These are phyloP conservation scores for Streblospio benedicti DNA, from an alignment of 1,140 invertebrate genomes.

Conservation along the genomic window DNA sequence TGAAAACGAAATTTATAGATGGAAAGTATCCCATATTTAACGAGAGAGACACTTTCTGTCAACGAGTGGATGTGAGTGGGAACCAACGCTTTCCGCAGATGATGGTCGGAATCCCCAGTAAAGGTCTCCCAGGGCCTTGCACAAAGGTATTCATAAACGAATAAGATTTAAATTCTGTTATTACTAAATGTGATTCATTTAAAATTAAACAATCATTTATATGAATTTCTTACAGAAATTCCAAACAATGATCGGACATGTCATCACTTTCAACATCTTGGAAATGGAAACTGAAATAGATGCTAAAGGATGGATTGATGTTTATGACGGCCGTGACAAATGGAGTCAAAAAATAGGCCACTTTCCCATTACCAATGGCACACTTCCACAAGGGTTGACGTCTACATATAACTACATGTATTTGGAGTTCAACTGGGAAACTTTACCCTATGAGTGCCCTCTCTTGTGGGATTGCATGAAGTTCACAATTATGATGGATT, in stretches of 20 bases:
- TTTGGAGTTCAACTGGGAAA: conserved; percentile 27
- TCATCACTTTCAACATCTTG: conserved; percentile 35
- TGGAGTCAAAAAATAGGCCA: neutral
- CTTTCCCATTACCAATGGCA: conserved; percentile 33
- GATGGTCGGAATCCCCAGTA: conserved; percentile 6
- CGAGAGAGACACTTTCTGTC: conserved; percentile 12
- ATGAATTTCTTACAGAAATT: no score
- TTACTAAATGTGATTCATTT: no score
- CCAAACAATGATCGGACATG: conserved; percentile 22
- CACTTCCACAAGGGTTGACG: conserved; percentile 37
- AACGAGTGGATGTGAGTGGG: neutral
- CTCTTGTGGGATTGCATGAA: conserved; percentile 32
- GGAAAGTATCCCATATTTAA: conserved; percentile 12
- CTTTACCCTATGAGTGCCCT: conserved; percentile 26
- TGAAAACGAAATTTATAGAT: conserved; percentile 40
- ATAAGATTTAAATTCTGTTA: no score
- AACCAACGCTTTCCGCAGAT: conserved; percentile 10
- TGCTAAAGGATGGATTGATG: conserved; percentile 25
- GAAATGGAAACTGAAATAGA: conserved; percentile 36
- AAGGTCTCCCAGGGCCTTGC: neutral
- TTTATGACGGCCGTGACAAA: conserved; percentile 26
- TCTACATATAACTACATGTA: conserved; percentile 25
- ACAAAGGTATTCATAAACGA: neutral
- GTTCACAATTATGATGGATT: conserved; percentile 24
- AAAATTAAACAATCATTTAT: no score